Percentiles rank a stretch among this genome's conserved stretches.
Conservation (phyloP, 2,797 vertebrate genomes). For the Chaunax sp. region DNA sequence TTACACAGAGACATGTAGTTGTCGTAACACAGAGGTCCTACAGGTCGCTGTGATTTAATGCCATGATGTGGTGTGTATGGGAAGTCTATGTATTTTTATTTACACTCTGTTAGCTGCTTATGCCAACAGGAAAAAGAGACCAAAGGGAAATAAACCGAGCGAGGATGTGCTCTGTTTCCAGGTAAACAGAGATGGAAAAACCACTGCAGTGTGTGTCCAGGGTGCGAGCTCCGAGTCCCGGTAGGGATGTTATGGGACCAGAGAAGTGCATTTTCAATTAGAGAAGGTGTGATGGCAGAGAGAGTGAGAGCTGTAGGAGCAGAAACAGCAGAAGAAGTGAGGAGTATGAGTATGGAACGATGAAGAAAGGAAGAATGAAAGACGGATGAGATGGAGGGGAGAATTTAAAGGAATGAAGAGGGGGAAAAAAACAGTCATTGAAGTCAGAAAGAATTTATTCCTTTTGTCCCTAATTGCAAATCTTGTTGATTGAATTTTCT, state of each 20-base stretch:
- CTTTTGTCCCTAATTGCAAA: too few species aligned
- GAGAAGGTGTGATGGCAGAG: not conserved
- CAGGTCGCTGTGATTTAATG: too few species aligned
- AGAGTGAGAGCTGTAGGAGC: not conserved
- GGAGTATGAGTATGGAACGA: too few species aligned
- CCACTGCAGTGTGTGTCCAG: not conserved
- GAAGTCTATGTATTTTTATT: not conserved
- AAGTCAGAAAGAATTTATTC: too few species aligned
- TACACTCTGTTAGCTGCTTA: constrained; percentile 37
- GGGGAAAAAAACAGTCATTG: too few species aligned
- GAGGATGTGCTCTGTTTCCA: constrained; percentile 53
- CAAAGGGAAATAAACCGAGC: constrained; percentile 36
- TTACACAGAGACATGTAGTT: constrained; percentile 5
- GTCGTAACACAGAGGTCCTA: too few species aligned
- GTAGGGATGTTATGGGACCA: too few species aligned
- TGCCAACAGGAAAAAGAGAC: constrained; percentile 17
- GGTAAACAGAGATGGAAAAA: constrained; percentile 63
- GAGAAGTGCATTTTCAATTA: not conserved
- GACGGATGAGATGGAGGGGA: too few species aligned
- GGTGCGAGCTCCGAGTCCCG: too few species aligned
- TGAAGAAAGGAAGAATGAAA: not conserved
- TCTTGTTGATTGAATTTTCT: too few species aligned
- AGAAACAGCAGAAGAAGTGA: not conserved
- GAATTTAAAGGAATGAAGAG: not conserved
- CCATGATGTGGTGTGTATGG: not conserved